These are phyloP conservation scores for Siniperca knerii DNA, from an alignment of 2,113 vertebrate species.

Conservation along the genomic window DNA sequence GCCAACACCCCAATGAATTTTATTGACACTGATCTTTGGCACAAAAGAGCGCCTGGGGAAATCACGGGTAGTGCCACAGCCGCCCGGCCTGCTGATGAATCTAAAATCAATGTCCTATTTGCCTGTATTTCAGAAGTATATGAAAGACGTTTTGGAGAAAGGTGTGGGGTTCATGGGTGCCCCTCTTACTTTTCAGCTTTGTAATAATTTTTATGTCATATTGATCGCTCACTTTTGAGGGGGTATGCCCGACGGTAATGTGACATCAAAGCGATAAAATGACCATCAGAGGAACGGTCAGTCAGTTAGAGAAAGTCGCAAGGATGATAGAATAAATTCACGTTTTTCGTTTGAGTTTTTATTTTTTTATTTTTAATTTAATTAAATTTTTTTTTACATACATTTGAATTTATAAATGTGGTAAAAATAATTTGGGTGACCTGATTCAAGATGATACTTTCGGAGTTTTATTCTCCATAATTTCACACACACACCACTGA, in stretches of 20 bases:
- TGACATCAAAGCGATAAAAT: conserved; percentile 77
- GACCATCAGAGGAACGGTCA: conserved; percentile 47
- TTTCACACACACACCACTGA: neutral
- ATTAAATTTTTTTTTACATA: neutral
- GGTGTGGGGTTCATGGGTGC: conserved; percentile 70
- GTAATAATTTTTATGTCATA: conserved; percentile 82
- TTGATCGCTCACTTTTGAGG: conserved; percentile 79
- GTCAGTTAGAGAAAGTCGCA: neutral
- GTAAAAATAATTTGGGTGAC: neutral
- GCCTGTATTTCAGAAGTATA: conserved; percentile 80
- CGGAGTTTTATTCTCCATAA: neutral
- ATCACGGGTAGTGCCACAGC: conserved; percentile 85
- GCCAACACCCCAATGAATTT: conserved; percentile 87
- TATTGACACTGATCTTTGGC: conserved; percentile 89
- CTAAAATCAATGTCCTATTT: conserved; percentile 89
- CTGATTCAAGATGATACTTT: neutral
- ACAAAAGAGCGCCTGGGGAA: conserved; percentile 88
- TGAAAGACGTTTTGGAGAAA: conserved; percentile 82
- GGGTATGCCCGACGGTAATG: conserved; percentile 75
- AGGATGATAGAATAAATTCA: neutral
- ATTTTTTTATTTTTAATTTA: too few relatives aligned
- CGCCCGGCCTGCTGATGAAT: conserved; percentile 82
- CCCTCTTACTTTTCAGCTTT: conserved; percentile 81
- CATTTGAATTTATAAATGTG: neutral
- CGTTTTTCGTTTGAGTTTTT: neutral